These are phyloP conservation scores for Osedax fenrisi DNA, from an alignment of 2,888 invertebrate genomes.

Conservation along the genomic window DNA sequence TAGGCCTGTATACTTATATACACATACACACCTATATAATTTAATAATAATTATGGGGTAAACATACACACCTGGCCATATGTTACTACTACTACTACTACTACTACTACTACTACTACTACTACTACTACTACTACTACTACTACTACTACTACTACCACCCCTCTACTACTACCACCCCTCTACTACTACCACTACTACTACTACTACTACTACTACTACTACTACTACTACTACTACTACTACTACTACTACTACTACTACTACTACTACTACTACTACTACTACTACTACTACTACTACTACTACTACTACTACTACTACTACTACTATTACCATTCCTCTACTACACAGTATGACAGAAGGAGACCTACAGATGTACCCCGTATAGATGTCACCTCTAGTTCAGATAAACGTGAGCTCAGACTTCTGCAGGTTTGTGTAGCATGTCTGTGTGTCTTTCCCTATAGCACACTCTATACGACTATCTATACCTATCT, in stretches of 20 bases:
- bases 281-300: not conserved
- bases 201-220: not conserved
- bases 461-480: too few species aligned
- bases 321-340: not conserved
- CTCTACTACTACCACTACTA: not conserved
- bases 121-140: too few species aligned
- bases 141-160: too few species aligned
- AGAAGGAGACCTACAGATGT: not conserved
- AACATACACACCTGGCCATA: too few species aligned
- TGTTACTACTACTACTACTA: too few species aligned
- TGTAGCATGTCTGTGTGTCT: too few species aligned
- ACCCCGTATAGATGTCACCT: not conserved
- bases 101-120: too few species aligned
- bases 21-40: too few species aligned
- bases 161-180: too few species aligned
- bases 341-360: not conserved
- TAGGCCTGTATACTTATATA: too few species aligned
- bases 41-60: too few species aligned
- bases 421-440: not conserved
- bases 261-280: not conserved
- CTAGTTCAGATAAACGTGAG: not conserved
- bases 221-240: not conserved
- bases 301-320: not conserved
- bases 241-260: not conserved
- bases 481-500: too few species aligned